These are phyloP conservation scores for Acronicta aceris DNA, from an alignment of 2,888 invertebrate genomes.

Conservation along the genomic window DNA sequence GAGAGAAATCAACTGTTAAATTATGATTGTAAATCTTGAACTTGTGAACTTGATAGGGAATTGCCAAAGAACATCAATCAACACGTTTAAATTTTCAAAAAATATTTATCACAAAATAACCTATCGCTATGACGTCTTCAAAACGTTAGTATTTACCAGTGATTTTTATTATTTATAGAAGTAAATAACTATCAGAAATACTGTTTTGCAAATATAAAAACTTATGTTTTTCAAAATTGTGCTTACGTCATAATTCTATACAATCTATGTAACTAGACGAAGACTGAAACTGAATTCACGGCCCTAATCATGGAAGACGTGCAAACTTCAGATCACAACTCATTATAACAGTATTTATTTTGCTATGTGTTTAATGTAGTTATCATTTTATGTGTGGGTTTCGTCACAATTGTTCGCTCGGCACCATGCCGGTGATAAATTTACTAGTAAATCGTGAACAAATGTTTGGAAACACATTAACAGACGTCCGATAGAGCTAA, in stretches of 20 bases:
- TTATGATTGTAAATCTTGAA: no score
- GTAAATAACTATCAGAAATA: constrained; percentile 21
- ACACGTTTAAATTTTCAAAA: constrained; percentile 9
- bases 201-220: constrained; percentile 4
- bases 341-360: constrained; percentile 18
- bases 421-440: constrained; percentile 36
- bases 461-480: constrained; percentile 35
- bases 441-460: constrained; percentile 31
- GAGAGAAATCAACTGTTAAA: no score
- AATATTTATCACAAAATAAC: constrained; percentile 14
- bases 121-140: constrained; percentile 18
- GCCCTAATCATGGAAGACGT: neutral
- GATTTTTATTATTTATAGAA: constrained; percentile 8
- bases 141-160: constrained; percentile 8
- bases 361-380: constrained; percentile 12
- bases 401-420: constrained; percentile 33
- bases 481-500: constrained; percentile 25
- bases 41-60: no score
- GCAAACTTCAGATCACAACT: constrained; percentile 3
- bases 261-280: no score
- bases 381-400: constrained; percentile 32
- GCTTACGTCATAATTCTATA: no score
- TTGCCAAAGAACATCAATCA: no score
- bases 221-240: no score
- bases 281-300: constrained; percentile 5